Evolutionary conservation across 2,888 invertebrate species (phyloP).

Genomic region (Zaprionus lineosus): DNA sequence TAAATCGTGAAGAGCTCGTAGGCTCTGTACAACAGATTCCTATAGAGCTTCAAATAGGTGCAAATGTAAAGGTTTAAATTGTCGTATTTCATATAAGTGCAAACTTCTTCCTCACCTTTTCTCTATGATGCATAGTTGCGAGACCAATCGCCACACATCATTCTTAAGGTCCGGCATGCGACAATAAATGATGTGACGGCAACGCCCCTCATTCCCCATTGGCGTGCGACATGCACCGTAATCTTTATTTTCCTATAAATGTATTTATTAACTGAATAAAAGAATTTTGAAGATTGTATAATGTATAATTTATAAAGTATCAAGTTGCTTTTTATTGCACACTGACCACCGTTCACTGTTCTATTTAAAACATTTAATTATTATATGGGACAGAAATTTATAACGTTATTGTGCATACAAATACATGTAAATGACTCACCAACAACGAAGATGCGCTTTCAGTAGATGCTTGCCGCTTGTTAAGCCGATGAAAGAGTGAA

Average conservation of each 20-base stretch:
- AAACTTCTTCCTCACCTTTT: slow-evolving; percentile 77
- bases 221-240: slow-evolving; percentile 86
- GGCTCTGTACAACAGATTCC: slow-evolving; percentile 90
- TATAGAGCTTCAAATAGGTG: slow-evolving; percentile 82
- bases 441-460: slow-evolving; percentile 36
- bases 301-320: no score
- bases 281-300: neutral
- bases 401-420: no score
- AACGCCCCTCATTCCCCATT: slow-evolving; percentile 86
- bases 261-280: neutral
- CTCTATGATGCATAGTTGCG: slow-evolving; percentile 88
- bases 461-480: slow-evolving; percentile 64
- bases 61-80: no score
- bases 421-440: no score
- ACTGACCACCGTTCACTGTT: no score
- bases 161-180: slow-evolving; percentile 85
- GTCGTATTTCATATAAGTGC: neutral
- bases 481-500: slow-evolving; percentile 69
- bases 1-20: slow-evolving; percentile 55
- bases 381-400: no score
- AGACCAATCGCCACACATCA: slow-evolving; percentile 85
- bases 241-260: slow-evolving; percentile 85
- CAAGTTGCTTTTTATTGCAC: no score
- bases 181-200: slow-evolving; percentile 86
- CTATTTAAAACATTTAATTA: no score